Conservation (phyloP, 2,797 vertebrate species). For the Sus cebifrons region DNA sequence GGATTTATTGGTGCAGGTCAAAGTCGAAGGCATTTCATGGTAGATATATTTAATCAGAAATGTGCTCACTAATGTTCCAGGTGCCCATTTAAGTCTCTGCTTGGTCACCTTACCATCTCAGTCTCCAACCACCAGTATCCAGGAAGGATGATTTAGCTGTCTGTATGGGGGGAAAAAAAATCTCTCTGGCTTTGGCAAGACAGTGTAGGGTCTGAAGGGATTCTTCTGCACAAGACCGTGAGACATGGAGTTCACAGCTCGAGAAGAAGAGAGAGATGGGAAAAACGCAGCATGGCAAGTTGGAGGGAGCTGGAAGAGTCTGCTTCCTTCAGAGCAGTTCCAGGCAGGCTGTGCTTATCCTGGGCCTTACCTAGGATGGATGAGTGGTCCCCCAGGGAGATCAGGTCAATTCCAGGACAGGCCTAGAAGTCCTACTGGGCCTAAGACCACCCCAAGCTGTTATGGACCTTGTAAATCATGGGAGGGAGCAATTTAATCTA, state of each 20-base stretch:
- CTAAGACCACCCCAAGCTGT: not conserved
- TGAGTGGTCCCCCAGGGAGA: not conserved
- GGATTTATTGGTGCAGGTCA: slow-evolving; percentile 65
- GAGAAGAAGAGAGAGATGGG: not conserved
- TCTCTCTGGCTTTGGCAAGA: slow-evolving; percentile 16
- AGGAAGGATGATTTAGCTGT: slow-evolving; percentile 71
- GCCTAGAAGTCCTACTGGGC: not conserved
- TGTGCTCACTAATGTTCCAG: slow-evolving; percentile 77
- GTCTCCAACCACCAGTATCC: slow-evolving; percentile 65
- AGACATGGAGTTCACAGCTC: not conserved
- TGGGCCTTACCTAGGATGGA: not conserved
- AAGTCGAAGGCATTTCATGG: slow-evolving; percentile 77
- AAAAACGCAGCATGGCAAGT: not conserved
- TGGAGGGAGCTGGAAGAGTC: not conserved
- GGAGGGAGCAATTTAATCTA: not conserved
- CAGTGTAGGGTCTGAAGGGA: not conserved
- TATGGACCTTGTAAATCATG: not conserved
- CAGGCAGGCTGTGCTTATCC: not conserved
- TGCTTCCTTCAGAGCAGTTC: not conserved
- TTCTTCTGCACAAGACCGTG: not conserved
- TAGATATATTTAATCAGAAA: slow-evolving; percentile 83
- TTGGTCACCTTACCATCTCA: slow-evolving; percentile 68
- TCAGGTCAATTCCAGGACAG: not conserved
- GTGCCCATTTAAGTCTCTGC: slow-evolving; percentile 78
- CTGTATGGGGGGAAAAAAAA: not conserved